Conservation (phyloP, 2,888 invertebrate genomes). For the Hemaris fuciformis region DNA sequence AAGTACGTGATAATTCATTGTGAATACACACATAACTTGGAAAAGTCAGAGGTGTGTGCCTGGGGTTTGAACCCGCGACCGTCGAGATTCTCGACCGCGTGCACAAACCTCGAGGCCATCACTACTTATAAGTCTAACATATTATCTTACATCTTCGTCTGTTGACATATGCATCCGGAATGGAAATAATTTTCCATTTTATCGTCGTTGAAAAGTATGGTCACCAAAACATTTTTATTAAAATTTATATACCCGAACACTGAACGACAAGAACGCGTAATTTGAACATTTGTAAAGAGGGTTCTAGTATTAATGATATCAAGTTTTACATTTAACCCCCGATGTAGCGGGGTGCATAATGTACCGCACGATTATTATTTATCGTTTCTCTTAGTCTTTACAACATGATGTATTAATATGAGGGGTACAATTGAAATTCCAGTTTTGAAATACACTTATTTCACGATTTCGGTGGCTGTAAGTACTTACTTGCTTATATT, state of each 20-base stretch:
- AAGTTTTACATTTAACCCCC: slow-evolving; percentile 40
- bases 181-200: background rate
- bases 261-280: slow-evolving; percentile 33
- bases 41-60: too few species aligned
- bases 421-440: background rate
- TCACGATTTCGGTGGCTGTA: too few species aligned
- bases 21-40: too few species aligned
- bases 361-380: slow-evolving; percentile 12
- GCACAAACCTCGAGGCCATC: too few species aligned
- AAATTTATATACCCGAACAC: slow-evolving; percentile 39
- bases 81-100: too few species aligned
- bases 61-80: too few species aligned
- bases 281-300: slow-evolving; percentile 44
- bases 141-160: too few species aligned
- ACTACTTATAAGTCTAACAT: too few species aligned
- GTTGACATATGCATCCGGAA: background rate
- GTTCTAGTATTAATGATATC: slow-evolving; percentile 37
- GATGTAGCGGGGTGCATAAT: slow-evolving; percentile 36
- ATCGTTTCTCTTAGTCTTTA: background rate
- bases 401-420: slow-evolving; percentile 5
- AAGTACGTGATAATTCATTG: too few species aligned
- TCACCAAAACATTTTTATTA: slow-evolving; percentile 35
- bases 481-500: too few species aligned
- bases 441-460: too few species aligned
- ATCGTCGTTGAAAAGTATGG: background rate